Base-by-base conservation (phyloP, 1,140 invertebrate genomes). In the Magallana ariakensis region DNA sequence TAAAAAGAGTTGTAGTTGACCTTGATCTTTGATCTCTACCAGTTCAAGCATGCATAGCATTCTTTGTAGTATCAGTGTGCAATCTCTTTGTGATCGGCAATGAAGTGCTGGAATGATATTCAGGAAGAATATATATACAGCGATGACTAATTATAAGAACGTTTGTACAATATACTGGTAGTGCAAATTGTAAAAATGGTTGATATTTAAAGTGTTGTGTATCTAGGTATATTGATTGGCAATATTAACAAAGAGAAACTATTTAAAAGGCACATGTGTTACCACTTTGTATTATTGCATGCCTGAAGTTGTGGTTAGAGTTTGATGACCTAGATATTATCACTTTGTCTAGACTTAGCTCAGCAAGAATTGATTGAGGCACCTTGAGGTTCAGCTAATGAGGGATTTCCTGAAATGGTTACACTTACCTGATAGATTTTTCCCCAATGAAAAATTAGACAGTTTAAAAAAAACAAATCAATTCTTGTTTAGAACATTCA, bases 241-340 rank as follows among this genome's bases (percentile, higher is more conserved):
- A 11, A 11, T 75, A 26, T 75, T 75, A 22, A 75, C 13, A 26
- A 75, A 26, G 33, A 11, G 66, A 26, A 75, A 75, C 22, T 75
- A 75, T 75, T 70, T 75, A 13, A 75, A 26, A 75, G 66, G 66
- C 66, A 75, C 66, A 75, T 10, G 22, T 75, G 66, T 75, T 75
- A 75, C 22, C 22, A 26, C 66, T 75, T 22, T 13, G 66, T 75
- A 5, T 13, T 26, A 26, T 75, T 26, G 66, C 22, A 75, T 75
- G 66, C 66, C 11, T 75, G 66, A 26, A 70, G 62, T 70, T 70
- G 66, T 75, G 58, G 58, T 75, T 75, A 46, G 22, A 75, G 66
- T 75, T 75, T 22, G 66, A 75, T 75, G 66, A 75, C 66, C 66
- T 75, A 75, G 66, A 75, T 75, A 75, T 75, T 75, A 75, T 75